Conservation (phyloP, 1,140 invertebrate genomes). For the Pogonus chalceus region DNA sequence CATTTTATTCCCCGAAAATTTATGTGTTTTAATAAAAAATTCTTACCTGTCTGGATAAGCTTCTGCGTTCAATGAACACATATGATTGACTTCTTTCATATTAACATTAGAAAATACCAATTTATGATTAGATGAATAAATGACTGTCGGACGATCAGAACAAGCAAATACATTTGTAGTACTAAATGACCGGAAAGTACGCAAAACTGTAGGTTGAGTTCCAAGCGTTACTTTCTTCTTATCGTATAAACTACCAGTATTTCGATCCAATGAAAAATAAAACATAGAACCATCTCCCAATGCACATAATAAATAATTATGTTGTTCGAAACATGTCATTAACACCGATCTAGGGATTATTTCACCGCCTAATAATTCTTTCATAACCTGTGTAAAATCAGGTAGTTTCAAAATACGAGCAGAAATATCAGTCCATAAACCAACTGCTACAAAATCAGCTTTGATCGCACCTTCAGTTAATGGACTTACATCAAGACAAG, state of each 20-base stretch:
- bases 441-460: slow-evolving; percentile 77
- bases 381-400: slow-evolving; percentile 63
- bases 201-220: slow-evolving; percentile 90
- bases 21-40: neutral
- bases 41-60: slow-evolving; percentile 81
- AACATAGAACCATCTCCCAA: slow-evolving; percentile 96
- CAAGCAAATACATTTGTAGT: slow-evolving; percentile 98
- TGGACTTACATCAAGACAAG: slow-evolving; percentile 90
- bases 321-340: slow-evolving; percentile 88
- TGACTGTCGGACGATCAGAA: slow-evolving; percentile 95
- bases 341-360: slow-evolving; percentile 93
- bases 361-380: slow-evolving; percentile 84
- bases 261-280: slow-evolving; percentile 79
- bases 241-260: slow-evolving; percentile 61
- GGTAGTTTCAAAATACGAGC: slow-evolving; percentile 75
- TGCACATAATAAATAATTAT: slow-evolving; percentile 84
- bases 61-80: slow-evolving; percentile 93
- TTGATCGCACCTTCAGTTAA: slow-evolving; percentile 50
- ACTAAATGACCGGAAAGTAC: slow-evolving; percentile 80
- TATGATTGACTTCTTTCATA: slow-evolving; percentile 94
- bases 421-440: slow-evolving; percentile 96
- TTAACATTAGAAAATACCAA: slow-evolving; percentile 99
- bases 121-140: slow-evolving; percentile 98
- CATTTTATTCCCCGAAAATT: neutral
- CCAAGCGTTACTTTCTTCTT: slow-evolving; percentile 91